Evolutionary conservation across 2,113 vertebrate genomes (phyloP).

Genomic region (Myiagra hebetior): DNA sequence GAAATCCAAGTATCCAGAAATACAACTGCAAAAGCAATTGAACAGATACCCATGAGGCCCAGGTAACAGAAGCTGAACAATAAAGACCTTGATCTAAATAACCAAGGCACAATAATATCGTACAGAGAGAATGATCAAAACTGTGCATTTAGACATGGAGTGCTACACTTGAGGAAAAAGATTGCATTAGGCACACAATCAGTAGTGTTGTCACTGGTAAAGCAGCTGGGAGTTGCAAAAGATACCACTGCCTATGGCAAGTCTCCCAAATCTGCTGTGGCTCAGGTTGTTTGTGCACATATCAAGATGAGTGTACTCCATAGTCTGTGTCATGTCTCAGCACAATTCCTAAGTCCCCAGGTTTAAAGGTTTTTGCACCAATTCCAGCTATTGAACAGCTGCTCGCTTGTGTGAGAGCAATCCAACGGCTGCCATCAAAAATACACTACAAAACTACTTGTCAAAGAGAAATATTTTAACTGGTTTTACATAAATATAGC

Average conservation of each 20-base stretch:
- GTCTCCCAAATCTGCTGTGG: background rate
- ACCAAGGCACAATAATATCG: background rate
- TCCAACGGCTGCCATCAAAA: background rate
- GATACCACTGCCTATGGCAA: background rate
- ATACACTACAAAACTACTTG: background rate
- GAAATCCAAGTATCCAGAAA: background rate
- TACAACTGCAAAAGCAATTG: background rate
- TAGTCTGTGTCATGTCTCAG: background rate
- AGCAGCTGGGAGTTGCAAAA: background rate
- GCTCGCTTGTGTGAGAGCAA: background rate
- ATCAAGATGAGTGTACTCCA: background rate
- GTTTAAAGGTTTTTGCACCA: background rate
- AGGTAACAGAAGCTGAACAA: background rate
- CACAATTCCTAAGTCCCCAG: background rate
- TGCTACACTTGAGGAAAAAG: background rate
- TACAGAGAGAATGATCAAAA: background rate
- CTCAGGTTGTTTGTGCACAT: rapidly evolving
- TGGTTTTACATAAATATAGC: background rate
- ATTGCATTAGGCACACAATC: background rate
- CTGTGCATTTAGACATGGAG: background rate
- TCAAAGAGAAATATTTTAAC: background rate
- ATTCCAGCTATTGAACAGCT: background rate
- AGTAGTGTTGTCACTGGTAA: background rate
- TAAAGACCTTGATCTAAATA: background rate
- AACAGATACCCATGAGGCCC: background rate